These are phyloP conservation scores for Plebejus melissa DNA, from an alignment of 2,888 invertebrate genomes.

Conservation along the genomic window DNA sequence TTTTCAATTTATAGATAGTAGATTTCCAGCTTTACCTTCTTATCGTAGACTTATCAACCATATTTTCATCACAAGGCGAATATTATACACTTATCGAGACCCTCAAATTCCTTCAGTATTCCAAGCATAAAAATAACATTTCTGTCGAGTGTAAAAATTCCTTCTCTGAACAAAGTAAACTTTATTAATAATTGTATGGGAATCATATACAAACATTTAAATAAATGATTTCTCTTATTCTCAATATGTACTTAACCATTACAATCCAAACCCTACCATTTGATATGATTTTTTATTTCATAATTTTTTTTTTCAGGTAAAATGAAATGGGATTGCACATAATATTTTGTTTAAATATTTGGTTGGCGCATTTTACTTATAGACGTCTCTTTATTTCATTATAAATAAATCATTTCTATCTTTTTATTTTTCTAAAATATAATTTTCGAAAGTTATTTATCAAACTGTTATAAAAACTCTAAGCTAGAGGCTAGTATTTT, in stretches of 20 bases:
- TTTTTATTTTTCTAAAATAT: not conserved
- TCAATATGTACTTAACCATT: slow-evolving; percentile 1
- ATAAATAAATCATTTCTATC: slow-evolving; percentile 23
- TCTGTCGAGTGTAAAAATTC: slow-evolving; percentile 33
- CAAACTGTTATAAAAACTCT: slow-evolving; percentile 27
- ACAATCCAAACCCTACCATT: not conserved
- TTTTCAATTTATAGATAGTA: slow-evolving; percentile 58
- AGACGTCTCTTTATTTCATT: not conserved
- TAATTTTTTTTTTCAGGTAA: not conserved
- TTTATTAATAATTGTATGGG: slow-evolving; percentile 40
- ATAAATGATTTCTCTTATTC: not conserved
- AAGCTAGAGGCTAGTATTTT: slow-evolving; percentile 23
- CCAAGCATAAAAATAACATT: slow-evolving; percentile 35
- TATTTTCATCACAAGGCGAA: slow-evolving; percentile 46
- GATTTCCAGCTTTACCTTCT: slow-evolving; percentile 59
- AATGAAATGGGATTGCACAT: slow-evolving; percentile 4
- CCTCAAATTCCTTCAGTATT: slow-evolving; percentile 40
- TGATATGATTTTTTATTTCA: not conserved
- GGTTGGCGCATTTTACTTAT: not conserved
- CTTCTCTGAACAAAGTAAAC: slow-evolving; percentile 37
- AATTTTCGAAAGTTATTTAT: not conserved
- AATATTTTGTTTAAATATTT: slow-evolving; percentile 4
- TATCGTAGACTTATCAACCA: slow-evolving; percentile 36
- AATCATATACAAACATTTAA: slow-evolving; percentile 31
- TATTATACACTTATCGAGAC: slow-evolving; percentile 39